Conservation (phyloP, 2,113 vertebrate species). For the Pelusios castaneus region DNA sequence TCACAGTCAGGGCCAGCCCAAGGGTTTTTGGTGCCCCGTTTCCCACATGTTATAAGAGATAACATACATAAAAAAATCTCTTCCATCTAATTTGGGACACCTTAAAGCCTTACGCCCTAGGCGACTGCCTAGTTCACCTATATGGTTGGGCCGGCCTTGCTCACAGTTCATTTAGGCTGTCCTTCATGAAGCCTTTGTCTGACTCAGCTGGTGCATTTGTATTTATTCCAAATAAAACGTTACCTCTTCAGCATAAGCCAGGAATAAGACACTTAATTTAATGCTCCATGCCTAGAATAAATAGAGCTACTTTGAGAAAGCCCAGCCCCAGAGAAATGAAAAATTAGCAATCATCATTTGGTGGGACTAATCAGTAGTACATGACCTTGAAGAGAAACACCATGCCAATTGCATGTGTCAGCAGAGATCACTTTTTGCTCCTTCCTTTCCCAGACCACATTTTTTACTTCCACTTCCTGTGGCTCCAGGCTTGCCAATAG, state of each 20-base stretch:
- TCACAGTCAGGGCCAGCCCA: too few relatives aligned
- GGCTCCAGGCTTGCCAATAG: neutral
- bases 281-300: neutral
- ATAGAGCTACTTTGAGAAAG: neutral
- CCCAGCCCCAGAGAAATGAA: neutral
- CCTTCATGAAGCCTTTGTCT: neutral
- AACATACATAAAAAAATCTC: too few relatives aligned
- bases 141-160: too few relatives aligned
- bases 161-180: neutral
- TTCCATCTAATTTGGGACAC: too few relatives aligned
- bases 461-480: accelerated
- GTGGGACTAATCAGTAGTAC: neutral
- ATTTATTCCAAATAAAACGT: neutral
- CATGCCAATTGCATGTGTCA: neutral
- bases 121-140: too few relatives aligned
- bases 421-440: neutral
- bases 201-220: neutral
- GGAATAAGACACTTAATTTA: too few relatives aligned
- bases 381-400: neutral
- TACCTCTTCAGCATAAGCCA: neutral
- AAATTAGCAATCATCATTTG: neutral
- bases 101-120: too few relatives aligned
- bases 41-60: too few relatives aligned
- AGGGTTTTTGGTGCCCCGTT: too few relatives aligned
- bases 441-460: neutral